Evolutionary conservation across 2,888 invertebrate species (phyloP).

Genomic region (Eulithis prunata): DNA sequence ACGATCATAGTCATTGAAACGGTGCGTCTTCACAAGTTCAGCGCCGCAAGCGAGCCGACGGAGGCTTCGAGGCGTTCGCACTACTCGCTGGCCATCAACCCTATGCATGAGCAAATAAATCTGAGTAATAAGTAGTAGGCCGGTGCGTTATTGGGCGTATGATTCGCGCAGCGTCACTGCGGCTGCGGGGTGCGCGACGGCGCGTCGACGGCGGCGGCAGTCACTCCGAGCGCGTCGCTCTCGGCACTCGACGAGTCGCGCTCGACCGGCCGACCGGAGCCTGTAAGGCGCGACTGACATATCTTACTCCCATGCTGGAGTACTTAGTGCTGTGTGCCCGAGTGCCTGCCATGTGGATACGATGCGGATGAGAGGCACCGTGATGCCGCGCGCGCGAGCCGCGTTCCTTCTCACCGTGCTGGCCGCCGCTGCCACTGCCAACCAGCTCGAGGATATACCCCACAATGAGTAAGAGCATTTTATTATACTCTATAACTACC

Average conservation of each 20-base stretch:
- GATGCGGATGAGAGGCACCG: constrained; percentile 68
- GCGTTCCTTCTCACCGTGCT: constrained; percentile 68
- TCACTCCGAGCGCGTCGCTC: constrained; percentile 54
- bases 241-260: constrained; percentile 64
- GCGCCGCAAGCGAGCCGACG: neutral
- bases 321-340: constrained; percentile 63
- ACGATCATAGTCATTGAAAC: constrained; percentile 20
- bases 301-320: constrained; percentile 66
- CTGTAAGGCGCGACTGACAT: constrained; percentile 57
- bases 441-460: constrained; percentile 95
- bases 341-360: constrained; percentile 70
- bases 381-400: constrained; percentile 65
- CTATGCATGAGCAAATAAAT: constrained; percentile 78
- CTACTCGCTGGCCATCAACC: constrained; percentile 66
- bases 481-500: neutral
- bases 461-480: constrained; percentile 92
- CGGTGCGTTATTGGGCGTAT: constrained; percentile 82
- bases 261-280: constrained; percentile 53
- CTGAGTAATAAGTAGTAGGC: constrained; percentile 76
- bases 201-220: constrained; percentile 52
- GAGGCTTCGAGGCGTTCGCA: constrained; percentile 44
- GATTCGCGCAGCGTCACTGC: constrained; percentile 82
- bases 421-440: constrained; percentile 79
- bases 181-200: constrained; percentile 56
- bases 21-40: constrained; percentile 8